phyloP scores from a whole-genome alignment of 1,140 invertebrate species.

The Theocolax elegans region DNA sequence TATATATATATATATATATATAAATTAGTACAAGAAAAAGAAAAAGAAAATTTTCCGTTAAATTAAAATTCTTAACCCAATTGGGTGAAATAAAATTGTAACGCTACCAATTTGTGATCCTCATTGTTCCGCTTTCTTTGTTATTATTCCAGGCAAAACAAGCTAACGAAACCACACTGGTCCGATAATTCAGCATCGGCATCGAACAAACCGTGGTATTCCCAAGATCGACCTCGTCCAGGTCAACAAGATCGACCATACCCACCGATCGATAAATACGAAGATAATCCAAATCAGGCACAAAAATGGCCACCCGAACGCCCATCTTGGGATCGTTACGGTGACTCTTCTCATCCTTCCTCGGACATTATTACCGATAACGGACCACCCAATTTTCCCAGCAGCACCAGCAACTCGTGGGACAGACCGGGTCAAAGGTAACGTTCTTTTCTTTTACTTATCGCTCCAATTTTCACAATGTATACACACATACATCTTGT shows the following conservation, averaged over 20 bases:
- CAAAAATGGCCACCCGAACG: constrained; percentile 65
- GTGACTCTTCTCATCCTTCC: constrained; percentile 45
- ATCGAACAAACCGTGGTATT: constrained; percentile 58
- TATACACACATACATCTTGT: no score
- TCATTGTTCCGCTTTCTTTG: no score
- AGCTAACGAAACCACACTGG: constrained; percentile 56
- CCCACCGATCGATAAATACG: constrained; percentile 47
- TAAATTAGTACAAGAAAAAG: no score
- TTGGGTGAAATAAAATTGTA: no score
- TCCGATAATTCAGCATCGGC: constrained; percentile 42
- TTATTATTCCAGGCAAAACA: constrained; percentile 54
- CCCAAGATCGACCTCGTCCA: constrained; percentile 30
- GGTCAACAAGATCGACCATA: constrained; percentile 17
- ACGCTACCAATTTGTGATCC: no score
- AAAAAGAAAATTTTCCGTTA: no score
- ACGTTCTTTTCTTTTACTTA: no score
- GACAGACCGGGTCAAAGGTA: constrained; percentile 46
- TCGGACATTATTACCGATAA: constrained; percentile 76
- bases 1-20: no score
- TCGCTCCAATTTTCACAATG: no score
- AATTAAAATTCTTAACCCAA: no score
- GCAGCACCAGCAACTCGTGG: constrained; percentile 65
- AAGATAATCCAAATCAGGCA: constrained; percentile 52
- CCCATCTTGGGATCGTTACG: constrained; percentile 58
- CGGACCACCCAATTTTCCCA: constrained; percentile 74